A percentile compares a stretch with the other conserved stretches of the same genome.
These are phyloP conservation scores for Guaruba guarouba DNA, from an alignment of 2,113 vertebrate species.

Conservation along the genomic window DNA sequence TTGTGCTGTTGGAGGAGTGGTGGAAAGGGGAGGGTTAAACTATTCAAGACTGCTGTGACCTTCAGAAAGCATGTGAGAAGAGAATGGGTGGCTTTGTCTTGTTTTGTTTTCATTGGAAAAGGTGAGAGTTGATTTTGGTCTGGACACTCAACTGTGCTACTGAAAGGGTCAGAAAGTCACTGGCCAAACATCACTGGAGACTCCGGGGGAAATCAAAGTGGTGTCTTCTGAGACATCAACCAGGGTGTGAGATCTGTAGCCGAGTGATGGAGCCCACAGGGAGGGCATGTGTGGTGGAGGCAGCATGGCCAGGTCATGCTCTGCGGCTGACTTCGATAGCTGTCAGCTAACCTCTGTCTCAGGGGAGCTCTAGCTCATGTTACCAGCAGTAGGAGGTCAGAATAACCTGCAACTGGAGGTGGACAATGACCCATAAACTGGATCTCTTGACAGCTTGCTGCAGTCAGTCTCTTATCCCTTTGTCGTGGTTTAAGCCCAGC, in stretches of 20 bases:
- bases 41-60: neutral
- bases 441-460: neutral
- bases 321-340: conserved; percentile 56
- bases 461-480: neutral
- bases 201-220: neutral
- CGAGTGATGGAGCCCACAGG: neutral
- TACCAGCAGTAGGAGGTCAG: conserved; percentile 70
- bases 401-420: conserved; percentile 67
- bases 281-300: neutral
- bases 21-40: neutral
- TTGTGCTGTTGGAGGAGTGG: neutral
- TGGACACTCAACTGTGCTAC: neutral
- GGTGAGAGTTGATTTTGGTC: neutral
- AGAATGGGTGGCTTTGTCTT: neutral
- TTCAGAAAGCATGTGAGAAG: neutral
- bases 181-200: conserved; percentile 30
- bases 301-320: conserved; percentile 39
- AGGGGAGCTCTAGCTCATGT: conserved; percentile 52
- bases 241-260: neutral
- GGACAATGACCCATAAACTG: neutral
- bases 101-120: neutral
- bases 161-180: conserved; percentile 53
- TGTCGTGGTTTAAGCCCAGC: too few species aligned
- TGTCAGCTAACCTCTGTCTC: conserved; percentile 52
- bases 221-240: neutral